Percentiles rank a stretch among this genome's conserved stretches.
phyloP scores from a whole-genome alignment of 2,113 vertebrate species.

The Neodontobutis hainanensis region DNA sequence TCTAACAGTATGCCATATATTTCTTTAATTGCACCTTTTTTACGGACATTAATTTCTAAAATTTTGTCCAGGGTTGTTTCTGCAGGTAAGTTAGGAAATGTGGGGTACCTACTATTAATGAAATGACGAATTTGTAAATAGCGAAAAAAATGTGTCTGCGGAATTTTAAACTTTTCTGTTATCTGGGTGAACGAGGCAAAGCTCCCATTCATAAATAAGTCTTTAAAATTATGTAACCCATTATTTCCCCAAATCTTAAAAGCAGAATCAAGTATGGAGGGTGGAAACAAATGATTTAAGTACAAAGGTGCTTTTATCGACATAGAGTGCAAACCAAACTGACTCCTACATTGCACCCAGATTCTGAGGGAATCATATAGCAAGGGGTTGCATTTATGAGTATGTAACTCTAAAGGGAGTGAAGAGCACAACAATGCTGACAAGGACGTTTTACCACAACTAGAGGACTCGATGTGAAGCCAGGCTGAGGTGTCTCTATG shows the following conservation, averaged over 20 bases:
- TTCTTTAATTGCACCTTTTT: too few relatives aligned
- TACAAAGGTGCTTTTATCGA: not conserved
- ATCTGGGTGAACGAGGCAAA: not conserved
- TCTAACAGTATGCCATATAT: too few relatives aligned
- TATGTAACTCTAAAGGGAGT: too few relatives aligned
- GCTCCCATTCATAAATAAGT: not conserved
- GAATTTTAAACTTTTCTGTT: not conserved
- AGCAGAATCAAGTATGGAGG: not conserved
- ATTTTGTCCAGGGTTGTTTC: not conserved
- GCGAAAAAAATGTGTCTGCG: not conserved
- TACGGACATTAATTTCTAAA: not conserved
- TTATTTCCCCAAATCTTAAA: not conserved
- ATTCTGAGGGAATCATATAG: not conserved
- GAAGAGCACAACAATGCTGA: too few relatives aligned
- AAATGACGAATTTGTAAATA: not conserved
- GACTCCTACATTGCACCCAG: not conserved
- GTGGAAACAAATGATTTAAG: not conserved
- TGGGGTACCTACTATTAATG: not conserved
- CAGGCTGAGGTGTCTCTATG: too few relatives aligned
- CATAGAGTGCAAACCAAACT: not conserved
- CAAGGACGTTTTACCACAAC: too few relatives aligned
- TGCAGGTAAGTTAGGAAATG: not conserved
- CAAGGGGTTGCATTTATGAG: too few relatives aligned
- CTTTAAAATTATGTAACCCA: not conserved
- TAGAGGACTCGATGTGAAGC: too few relatives aligned